Conservation (phyloP, 2,888 invertebrate genomes). For the Ectemnius continuus region DNA sequence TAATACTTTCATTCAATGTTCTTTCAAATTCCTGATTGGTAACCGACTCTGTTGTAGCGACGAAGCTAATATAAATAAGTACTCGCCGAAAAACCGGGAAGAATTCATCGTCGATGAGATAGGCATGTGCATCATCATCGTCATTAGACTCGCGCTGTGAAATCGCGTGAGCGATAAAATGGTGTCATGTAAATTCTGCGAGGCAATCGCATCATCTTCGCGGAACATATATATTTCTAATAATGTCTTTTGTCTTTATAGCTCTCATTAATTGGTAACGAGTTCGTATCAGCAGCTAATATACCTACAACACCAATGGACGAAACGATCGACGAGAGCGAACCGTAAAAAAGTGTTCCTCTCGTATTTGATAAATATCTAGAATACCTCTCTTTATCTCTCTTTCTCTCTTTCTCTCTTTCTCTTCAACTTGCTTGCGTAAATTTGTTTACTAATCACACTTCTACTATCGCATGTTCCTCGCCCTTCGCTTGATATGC, state of each 20-base stretch:
- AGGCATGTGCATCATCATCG: neutral
- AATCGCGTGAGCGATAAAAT: neutral
- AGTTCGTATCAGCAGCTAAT: conserved; percentile 39
- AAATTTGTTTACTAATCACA: conserved; percentile 39
- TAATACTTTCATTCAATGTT: too few species aligned
- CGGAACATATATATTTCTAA: conserved; percentile 4
- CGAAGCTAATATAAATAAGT: too few species aligned
- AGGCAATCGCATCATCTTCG: neutral
- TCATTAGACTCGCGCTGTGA: neutral
- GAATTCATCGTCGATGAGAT: neutral
- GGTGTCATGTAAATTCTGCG: conserved; percentile 8
- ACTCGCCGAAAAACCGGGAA: too few species aligned
- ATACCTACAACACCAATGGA: conserved; percentile 61
- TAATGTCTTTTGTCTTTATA: conserved; percentile 22
- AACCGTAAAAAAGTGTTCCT: conserved; percentile 19
- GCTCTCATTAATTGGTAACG: conserved; percentile 36
- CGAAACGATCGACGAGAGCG: conserved; percentile 57
- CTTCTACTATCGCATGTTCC: conserved; percentile 38
- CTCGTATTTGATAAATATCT: conserved; percentile 41
- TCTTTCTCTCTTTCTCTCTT: conserved; percentile 21
- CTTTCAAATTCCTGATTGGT: too few species aligned
- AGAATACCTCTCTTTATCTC: conserved; percentile 31
- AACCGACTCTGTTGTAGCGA: too few species aligned
- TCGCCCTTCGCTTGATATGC: conserved; percentile 37
- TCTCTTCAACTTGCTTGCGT: neutral